Percentiles rank a stretch among this genome's conserved stretches.
phyloP scores from a whole-genome alignment of 2,113 vertebrate genomes.

The Oncorhynchus kisutch region DNA sequence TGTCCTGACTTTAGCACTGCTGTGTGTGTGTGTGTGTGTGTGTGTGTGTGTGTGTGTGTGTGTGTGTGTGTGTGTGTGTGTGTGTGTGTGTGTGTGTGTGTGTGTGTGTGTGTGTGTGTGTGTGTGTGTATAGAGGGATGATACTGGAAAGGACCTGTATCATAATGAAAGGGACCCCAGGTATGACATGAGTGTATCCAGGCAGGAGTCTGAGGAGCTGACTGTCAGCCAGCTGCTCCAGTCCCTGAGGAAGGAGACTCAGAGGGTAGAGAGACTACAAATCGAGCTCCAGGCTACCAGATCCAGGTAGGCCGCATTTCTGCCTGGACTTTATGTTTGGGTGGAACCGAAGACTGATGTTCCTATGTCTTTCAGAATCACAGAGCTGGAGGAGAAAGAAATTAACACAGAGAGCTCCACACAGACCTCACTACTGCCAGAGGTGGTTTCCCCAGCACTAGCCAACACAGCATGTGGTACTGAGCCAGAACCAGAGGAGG shows the following conservation, averaged over 20 bases:
- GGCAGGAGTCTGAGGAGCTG: constrained; percentile 82
- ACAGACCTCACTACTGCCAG: constrained; percentile 70
- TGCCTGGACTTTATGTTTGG: neutral
- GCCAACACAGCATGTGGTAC: neutral
- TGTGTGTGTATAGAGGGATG: constrained; percentile 29
- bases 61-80: neutral
- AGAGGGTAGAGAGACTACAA: constrained; percentile 83
- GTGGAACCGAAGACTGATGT: neutral
- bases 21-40: neutral
- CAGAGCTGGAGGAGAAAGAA: constrained; percentile 70
- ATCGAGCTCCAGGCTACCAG: constrained; percentile 70
- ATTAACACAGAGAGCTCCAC: constrained; percentile 63
- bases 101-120: too few species aligned
- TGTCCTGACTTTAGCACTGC: too few species aligned
- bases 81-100: neutral
- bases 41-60: too few species aligned
- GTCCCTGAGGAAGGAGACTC: constrained; percentile 86
- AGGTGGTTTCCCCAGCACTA: neutral
- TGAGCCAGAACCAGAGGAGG: constrained; percentile 30
- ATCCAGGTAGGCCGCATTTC: constrained; percentile 68
- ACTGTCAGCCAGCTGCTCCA: constrained; percentile 91
- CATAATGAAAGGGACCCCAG: constrained; percentile 31
- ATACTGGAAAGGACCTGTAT: constrained; percentile 34
- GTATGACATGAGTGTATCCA: constrained; percentile 67
- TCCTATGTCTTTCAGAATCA: constrained; percentile 69